Base-by-base conservation (phyloP, 1,140 invertebrate genomes). In the Euura lappo region DNA sequence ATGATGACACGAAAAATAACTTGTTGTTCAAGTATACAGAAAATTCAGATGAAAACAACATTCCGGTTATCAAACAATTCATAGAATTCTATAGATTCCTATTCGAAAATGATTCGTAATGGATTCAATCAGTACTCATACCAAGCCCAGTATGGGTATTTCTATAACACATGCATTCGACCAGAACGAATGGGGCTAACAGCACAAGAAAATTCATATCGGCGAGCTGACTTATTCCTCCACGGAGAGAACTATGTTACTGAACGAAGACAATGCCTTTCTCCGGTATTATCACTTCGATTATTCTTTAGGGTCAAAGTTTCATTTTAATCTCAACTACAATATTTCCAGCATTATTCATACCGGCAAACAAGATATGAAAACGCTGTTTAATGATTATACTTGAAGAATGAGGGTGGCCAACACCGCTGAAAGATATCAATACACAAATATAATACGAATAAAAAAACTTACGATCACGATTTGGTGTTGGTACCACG, bases 241-340 rank as follows among this genome's bases (percentile, higher is more conserved):
- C 51, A n/a, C 13, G 13, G 51, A 60, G 13, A 60, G 10, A 6
- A 60, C 13, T 3, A 60, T 8, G 51, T 60, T 60, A 60, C 51
- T 60, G 51, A 60, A 60, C 13, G 51, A n/a, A 4, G 8, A 60
- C 51, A 60, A n/a, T 60, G 51, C 3, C 51, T 60, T 60, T 60
- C 51, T 60, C 51, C 51, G 51, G 3, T 60, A 60, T 60, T 60
- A 60, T 60, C 51, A n/a, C 8, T 60, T 60, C 13, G 8, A 60
- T 60, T 60, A 60, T 60, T 60, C 51, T 60, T 60, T 60, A 60
- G 13, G 51, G 51, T 60, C 51, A 60, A 60, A 60, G 51, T 60
- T 60, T 60, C 51, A 60, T 60, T n/a, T 60, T 60, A 60, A 60
- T 60, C 51, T 60, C 13, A 60, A 60, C 8, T 60, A 60, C 3